Evolutionary conservation across 2,888 invertebrate genomes (phyloP), one percentile per base, ranked within the genome.

Genomic region (Hedychridium roseum): DNA sequence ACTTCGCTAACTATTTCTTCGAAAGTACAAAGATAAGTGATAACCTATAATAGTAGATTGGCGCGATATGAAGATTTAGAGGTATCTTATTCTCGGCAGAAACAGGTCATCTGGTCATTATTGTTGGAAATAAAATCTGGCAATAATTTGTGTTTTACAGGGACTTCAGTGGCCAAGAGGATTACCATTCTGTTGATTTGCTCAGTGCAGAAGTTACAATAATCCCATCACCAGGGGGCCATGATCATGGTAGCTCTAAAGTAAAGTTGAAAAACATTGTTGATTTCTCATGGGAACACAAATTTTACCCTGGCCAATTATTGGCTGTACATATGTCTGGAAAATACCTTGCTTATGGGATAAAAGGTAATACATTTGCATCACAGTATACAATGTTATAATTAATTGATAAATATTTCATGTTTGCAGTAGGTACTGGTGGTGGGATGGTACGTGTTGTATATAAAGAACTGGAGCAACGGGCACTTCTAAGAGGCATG

Each of bases 221-320:
- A 20, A 82, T 86, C 45, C 88, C 90, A 21, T 88, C 86, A 44
- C 82, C 87, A 4, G 90, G 90, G 7, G 85, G 82, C 42, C 91
- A 90, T 69, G 86, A 87, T 67, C 90, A 90, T 69, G 92, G 92
- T 32, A 91, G 91, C 74, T 94, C 93, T 0, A 91, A 94, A 81
- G 92, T 97, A 17, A 94, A 94, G 74, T 85, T 94, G 32, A 91
- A 89, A 70, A 93, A 91, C 76, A 85, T 94, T 36, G 94, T 95
- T 15, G 94, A 95, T 71, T 96, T 92, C 78, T 91, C 90, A 60
- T 97, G 97, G 97, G 96, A 96, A 75, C 85, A 89, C 34, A 88
- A 89, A 66, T 90, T 91, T 73, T 94, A 94, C 69, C 84, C 88
- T 0, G 96, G 97, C 0, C 92, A 93, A 73, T 81, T 97, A 49